phyloP scores from a whole-genome alignment of 2,888 invertebrate species.

The Caenorhabditis auriculariae region DNA sequence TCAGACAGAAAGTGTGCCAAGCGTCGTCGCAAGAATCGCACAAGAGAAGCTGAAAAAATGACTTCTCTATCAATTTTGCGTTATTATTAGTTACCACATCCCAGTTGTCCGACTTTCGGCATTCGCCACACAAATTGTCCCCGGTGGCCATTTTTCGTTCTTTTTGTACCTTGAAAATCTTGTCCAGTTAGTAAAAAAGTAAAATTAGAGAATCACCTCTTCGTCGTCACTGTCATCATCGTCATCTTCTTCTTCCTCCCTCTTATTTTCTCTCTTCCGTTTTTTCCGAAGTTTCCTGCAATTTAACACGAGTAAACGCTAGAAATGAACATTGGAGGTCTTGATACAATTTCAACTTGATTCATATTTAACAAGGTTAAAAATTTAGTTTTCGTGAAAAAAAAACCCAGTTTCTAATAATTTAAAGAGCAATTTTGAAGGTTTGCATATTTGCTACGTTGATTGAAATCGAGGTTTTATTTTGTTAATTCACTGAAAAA shows the following conservation, averaged over 20 bases:
- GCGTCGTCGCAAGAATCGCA: constrained; percentile 92
- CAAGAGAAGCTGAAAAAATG: constrained; percentile 76
- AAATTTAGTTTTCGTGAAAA: too few species aligned
- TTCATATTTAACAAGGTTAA: too few species aligned
- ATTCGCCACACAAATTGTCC: constrained; percentile 84
- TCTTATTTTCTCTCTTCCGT: constrained; percentile 3
- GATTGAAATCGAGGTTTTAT: too few species aligned
- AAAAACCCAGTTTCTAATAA: too few species aligned
- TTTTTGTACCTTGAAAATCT: constrained; percentile 53
- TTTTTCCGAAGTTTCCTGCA: too few species aligned
- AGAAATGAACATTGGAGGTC: too few species aligned
- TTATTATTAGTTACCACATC: constrained; percentile 73
- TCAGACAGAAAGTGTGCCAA: constrained; percentile 94
- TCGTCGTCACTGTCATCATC: constrained; percentile 28
- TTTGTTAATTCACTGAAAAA: too few species aligned
- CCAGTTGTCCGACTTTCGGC: constrained; percentile 87
- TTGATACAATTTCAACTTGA: too few species aligned
- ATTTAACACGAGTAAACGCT: too few species aligned
- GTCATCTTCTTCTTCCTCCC: constrained; percentile 22
- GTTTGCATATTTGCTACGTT: too few species aligned
- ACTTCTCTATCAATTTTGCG: background rate
- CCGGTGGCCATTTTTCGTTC: constrained; percentile 64
- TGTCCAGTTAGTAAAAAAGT: background rate
- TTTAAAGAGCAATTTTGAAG: too few species aligned
- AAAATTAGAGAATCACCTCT: constrained; percentile 6